These are phyloP conservation scores for Prorops nasuta DNA, from an alignment of 1,140 invertebrate genomes.

Conservation along the genomic window DNA sequence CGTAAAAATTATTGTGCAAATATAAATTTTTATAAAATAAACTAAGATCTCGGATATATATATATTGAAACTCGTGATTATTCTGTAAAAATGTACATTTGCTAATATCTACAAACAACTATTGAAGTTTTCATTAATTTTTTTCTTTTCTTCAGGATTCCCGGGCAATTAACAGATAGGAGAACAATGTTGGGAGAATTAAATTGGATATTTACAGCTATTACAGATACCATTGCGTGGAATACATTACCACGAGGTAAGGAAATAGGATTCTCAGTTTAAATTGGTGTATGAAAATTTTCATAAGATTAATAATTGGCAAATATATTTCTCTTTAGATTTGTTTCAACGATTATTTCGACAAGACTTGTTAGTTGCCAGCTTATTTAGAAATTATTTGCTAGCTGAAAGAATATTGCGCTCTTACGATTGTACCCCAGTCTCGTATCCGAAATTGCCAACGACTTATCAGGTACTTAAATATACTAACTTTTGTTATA, in stretches of 20 bases:
- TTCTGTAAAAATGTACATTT: conserved; percentile 4
- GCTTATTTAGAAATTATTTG: conserved; percentile 95
- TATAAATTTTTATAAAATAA: too few species aligned
- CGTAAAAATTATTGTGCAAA: too few species aligned
- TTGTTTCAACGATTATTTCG: conserved; percentile 96
- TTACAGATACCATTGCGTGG: conserved; percentile 99
- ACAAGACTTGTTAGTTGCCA: conserved; percentile 96
- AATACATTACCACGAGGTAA: conserved; percentile 85
- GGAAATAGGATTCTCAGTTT: too few species aligned
- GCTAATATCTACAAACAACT: neutral
- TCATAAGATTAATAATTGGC: conserved; percentile 6
- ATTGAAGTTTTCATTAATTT: neutral
- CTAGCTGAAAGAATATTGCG: conserved; percentile 95
- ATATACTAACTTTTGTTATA: too few species aligned
- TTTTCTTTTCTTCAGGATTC: conserved; percentile 68
- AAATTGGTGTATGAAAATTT: too few species aligned
- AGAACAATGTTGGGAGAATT: conserved; percentile 97
- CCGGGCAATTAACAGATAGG: conserved; percentile 91
- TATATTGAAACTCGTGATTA: neutral
- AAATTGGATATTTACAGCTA: conserved; percentile 99
- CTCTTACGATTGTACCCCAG: conserved; percentile 93
- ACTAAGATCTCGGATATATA: too few species aligned
- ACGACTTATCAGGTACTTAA: conserved; percentile 72
- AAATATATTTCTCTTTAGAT: conserved; percentile 60
- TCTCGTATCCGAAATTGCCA: conserved; percentile 87